phyloP scores from a whole-genome alignment of 2,113 vertebrate genomes.

The Anoplopoma fimbria region DNA sequence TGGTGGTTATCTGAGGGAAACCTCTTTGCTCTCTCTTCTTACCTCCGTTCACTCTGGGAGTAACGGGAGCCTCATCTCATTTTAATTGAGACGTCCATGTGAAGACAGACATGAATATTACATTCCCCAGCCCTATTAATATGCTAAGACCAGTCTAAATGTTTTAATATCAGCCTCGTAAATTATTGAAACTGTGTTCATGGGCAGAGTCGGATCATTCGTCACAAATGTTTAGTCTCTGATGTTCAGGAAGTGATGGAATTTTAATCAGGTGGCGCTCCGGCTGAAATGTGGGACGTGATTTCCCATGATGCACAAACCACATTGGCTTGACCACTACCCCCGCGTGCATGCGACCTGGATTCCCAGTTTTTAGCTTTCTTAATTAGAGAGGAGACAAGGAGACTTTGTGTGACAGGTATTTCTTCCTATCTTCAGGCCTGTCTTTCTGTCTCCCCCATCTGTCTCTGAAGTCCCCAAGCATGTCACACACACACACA shows the following conservation, averaged over 20 bases:
- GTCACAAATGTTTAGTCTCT: conserved; percentile 65
- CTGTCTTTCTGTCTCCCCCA: conserved; percentile 33
- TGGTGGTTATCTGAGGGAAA: not conserved
- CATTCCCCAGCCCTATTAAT: conserved; percentile 68
- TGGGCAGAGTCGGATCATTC: conserved; percentile 51
- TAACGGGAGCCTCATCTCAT: conserved; percentile 49
- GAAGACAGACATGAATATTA: conserved; percentile 78
- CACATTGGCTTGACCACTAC: conserved; percentile 36
- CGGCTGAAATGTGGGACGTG: conserved; percentile 42
- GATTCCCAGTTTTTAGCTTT: conserved; percentile 23
- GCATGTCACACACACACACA: conserved; percentile 23
- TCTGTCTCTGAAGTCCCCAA: conserved; percentile 37
- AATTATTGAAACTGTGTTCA: conserved; percentile 76
- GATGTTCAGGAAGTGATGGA: conserved; percentile 59
- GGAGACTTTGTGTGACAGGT: conserved; percentile 21
- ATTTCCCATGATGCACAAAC: conserved; percentile 61
- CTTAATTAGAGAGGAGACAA: conserved; percentile 15
- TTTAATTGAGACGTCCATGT: conserved; percentile 76
- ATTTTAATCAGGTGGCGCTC: conserved; percentile 52
- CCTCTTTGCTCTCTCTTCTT: conserved; percentile 21
- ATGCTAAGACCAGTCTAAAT: conserved; percentile 70
- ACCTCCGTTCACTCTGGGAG: conserved; percentile 19
- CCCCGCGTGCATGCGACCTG: not conserved
- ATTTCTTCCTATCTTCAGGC: conserved; percentile 31
- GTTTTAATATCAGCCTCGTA: conserved; percentile 73